phyloP scores from a whole-genome alignment of 2,113 vertebrate genomes.

The Xyrauchen texanus region DNA sequence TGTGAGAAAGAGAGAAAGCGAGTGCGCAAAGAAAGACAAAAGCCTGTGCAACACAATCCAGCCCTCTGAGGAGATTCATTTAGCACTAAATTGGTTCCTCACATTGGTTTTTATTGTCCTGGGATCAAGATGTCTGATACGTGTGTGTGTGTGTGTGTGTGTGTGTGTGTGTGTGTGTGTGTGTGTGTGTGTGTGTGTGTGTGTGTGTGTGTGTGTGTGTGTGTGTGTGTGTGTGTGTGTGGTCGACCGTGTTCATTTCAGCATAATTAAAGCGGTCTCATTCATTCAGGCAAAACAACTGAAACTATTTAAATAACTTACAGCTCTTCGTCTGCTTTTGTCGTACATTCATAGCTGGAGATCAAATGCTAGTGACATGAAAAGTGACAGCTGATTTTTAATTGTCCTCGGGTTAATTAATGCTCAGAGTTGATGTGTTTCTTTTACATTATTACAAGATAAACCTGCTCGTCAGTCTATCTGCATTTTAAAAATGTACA shows the following conservation, averaged over 20 bases:
- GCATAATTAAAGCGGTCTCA: conserved; percentile 33
- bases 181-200: too few species aligned
- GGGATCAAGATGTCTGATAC: conserved; percentile 45
- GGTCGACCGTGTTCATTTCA: conserved; percentile 19
- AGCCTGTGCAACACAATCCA: conserved; percentile 1
- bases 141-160: too few species aligned
- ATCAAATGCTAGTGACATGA: neutral
- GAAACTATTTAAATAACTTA: conserved; percentile 45
- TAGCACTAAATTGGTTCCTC: conserved; percentile 50
- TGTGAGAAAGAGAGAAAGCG: neutral
- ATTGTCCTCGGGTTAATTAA: conserved; percentile 34
- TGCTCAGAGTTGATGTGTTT: neutral
- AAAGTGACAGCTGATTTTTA: conserved; percentile 22
- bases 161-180: too few species aligned
- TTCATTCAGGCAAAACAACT: conserved; percentile 21
- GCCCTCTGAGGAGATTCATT: conserved; percentile 35
- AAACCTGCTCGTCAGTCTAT: neutral
- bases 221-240: too few species aligned
- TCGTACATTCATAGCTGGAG: neutral
- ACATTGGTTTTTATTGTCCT: conserved; percentile 50
- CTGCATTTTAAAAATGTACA: conserved; percentile 34
- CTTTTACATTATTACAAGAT: too few species aligned
- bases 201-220: too few species aligned
- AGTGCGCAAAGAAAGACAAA: neutral
- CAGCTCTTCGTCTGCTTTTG: neutral